These are phyloP conservation scores for Apodemia duryi DNA, from an alignment of 2,888 invertebrate species.

Conservation along the genomic window DNA sequence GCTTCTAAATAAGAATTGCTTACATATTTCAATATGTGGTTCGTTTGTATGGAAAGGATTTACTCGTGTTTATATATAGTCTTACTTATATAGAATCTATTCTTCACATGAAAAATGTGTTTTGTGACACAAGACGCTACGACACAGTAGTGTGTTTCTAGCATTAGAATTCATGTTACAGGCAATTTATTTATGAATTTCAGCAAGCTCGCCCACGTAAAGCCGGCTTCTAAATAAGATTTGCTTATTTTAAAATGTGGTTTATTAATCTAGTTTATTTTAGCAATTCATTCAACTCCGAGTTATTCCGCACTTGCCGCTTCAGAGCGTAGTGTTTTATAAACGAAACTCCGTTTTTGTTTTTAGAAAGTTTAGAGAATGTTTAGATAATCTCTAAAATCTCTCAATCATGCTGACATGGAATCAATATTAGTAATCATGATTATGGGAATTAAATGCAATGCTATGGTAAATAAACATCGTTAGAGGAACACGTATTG, in stretches of 20 bases:
- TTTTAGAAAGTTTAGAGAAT: not conserved
- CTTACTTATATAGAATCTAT: too few relatives aligned
- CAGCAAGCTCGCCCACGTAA: not conserved
- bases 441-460: too few relatives aligned
- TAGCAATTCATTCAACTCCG: not conserved
- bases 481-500: too few relatives aligned
- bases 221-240: not conserved
- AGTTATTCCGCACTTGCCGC: not conserved
- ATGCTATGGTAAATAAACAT: too few relatives aligned
- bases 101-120: too few relatives aligned
- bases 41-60: too few relatives aligned
- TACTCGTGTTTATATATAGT: too few relatives aligned
- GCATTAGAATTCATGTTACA: not conserved
- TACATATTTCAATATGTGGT: too few relatives aligned
- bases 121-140: not conserved
- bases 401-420: too few relatives aligned
- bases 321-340: not conserved
- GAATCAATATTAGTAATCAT: too few relatives aligned
- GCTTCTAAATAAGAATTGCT: too few relatives aligned
- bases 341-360: not conserved
- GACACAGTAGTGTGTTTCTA: not conserved
- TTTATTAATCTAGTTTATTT: not conserved
- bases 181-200: constrained; percentile 1
- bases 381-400: not conserved
- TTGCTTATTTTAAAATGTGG: not conserved